Evolutionary conservation across 2,113 vertebrate species (phyloP), one percentile per base, ranked within the genome.

Genomic region (Ursus arctos): DNA sequence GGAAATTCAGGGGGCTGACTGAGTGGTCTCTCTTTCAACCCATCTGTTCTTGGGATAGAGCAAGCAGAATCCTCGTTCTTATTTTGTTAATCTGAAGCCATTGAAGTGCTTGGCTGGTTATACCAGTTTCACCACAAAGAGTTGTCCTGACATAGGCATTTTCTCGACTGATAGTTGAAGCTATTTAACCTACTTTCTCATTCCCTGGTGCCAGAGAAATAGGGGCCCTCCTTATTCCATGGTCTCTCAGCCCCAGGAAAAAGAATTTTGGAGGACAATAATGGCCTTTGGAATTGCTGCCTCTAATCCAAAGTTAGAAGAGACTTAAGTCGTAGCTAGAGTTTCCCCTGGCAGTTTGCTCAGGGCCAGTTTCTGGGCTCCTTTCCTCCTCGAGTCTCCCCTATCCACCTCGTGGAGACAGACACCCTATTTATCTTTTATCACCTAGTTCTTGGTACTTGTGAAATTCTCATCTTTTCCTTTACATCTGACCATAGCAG

Each of bases 121-220:
- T 98, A 98, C 98, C 97, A 98, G 98, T 98, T 98, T 98, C 87
- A 87, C 96, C 19, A 12, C 97, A 96, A 71, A 94, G 97, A 98
- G 97, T 16, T 98, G 74, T 69, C 77, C 72, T 97, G 97, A 98
- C 97, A 97, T 96, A 97, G 92, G 71, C 43, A 49, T 95, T 98
- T 98, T 98, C 98, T 98, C 98, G 97, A 82, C 98, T 97, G 98
- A 96, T 98, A 97, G 95, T 61, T 97, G n/a, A 91, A 97, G 94
- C 94, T 97, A 14, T 95, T 98, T 98, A 98, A 96, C 98, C 97
- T 88, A 83, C 96, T 98, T 96, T 87, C 22, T 47, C 51, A 7
- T 95, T 96, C 81, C 51, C 47, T 95, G 28, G 80, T 96, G 65
- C 91, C 72, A 91, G 92, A 79, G 67, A 84, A 67, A 65, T 79